Percentiles rank a stretch among this genome's conserved stretches.
Conservation (phyloP, 2,113 vertebrate species). For the Cavia aperea region DNA sequence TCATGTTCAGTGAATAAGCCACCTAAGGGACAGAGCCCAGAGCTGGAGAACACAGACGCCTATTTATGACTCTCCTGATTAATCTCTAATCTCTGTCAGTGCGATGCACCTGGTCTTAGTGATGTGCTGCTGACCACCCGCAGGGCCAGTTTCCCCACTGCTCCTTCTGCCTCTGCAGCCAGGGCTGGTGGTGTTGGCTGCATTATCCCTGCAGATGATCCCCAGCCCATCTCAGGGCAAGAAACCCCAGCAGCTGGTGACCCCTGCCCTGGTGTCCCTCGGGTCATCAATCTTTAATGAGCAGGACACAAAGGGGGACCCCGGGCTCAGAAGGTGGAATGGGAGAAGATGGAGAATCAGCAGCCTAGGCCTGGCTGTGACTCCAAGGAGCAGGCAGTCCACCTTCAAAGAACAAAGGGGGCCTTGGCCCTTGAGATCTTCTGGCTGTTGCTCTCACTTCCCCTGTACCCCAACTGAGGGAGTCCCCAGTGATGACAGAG, state of each 20-base stretch:
- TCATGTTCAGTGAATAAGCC: background rate
- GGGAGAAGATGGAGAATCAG: background rate
- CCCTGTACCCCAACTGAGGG: background rate
- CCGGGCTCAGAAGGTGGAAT: background rate
- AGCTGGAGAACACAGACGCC: background rate
- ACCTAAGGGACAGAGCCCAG: background rate
- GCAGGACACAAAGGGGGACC: background rate
- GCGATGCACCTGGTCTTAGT: background rate
- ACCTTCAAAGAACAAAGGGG: background rate
- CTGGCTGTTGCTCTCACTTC: background rate
- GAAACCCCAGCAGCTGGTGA: conserved; percentile 50
- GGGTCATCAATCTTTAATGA: conserved; percentile 57
- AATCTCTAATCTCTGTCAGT: background rate
- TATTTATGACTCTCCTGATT: background rate
- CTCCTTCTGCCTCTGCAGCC: background rate
- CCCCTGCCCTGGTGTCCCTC: conserved; percentile 27
- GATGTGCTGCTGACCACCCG: accelerated
- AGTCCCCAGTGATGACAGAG: background rate
- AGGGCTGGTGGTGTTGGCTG: background rate
- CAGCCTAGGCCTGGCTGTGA: accelerated
- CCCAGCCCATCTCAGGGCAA: background rate
- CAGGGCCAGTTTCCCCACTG: background rate
- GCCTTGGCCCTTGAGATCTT: background rate
- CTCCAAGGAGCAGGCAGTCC: background rate
- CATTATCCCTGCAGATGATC: background rate